Evolutionary conservation across 2,113 vertebrate genomes (phyloP).

Genomic region (Phrynosoma blainvillii): DNA sequence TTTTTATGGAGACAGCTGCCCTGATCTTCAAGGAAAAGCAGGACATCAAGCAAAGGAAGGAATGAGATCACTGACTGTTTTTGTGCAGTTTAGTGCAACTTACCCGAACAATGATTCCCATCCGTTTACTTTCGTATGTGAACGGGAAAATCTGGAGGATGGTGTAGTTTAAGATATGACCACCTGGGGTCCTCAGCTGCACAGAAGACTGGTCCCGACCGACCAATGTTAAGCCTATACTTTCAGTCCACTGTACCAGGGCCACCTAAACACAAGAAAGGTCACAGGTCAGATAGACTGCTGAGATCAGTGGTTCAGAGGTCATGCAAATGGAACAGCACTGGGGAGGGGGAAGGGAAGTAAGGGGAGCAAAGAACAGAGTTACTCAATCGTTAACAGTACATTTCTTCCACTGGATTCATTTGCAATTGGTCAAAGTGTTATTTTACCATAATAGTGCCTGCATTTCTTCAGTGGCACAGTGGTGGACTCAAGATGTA

Average conservation of each 20-base stretch:
- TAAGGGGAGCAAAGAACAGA: background rate
- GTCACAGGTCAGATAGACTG: conserved; percentile 33
- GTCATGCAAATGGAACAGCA: conserved; percentile 10
- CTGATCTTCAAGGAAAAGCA: too few relatives aligned
- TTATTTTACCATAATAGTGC: background rate
- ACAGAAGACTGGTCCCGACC: conserved; percentile 95
- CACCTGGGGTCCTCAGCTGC: conserved; percentile 98
- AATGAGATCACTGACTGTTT: background rate
- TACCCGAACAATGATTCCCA: conserved; percentile 96
- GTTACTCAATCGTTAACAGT: background rate
- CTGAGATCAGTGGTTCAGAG: conserved; percentile 8
- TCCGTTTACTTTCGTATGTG: conserved; percentile 97
- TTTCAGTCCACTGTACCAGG: conserved; percentile 98
- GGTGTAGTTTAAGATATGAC: conserved; percentile 96
- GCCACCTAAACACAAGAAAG: conserved; percentile 84
- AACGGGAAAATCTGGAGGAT: conserved; percentile 98
- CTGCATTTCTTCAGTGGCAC: background rate
- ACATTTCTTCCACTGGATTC: background rate
- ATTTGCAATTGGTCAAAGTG: background rate
- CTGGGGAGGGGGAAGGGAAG: background rate
- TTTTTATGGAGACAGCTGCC: too few relatives aligned
- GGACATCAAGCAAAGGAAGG: too few relatives aligned
- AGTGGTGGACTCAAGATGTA: background rate
- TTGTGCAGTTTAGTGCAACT: conserved; percentile 59
- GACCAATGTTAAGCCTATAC: conserved; percentile 93